Evolutionary conservation across 2,113 vertebrate species (phyloP), one percentile per base, ranked within the genome.

Genomic region (Nansenia antarctica): DNA sequence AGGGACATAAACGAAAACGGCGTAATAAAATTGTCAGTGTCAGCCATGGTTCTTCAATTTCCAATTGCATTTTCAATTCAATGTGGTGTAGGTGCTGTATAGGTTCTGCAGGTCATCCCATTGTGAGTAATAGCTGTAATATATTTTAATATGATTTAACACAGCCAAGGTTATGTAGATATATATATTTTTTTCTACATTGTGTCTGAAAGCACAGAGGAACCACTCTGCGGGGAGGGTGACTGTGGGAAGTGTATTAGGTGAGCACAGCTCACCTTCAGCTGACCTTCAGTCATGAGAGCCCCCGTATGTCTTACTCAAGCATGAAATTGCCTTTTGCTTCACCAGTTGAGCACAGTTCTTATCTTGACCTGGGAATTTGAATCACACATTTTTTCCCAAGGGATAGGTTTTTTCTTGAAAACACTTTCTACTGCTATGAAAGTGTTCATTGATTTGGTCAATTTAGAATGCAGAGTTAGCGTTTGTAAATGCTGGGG

Each of bases 261-360:
- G 60, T 74, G 73, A 42, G 59, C 71, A 79, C 62, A 80, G 69
- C 53, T 87, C 81, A 88, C 84, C 87, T 90, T 86, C 70, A 78
- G 67, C 67, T 86, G 76, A 82, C 82, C 80, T 85, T 82, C 73
- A 62, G 59, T 22, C 47, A 34, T 22, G 54, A 72, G 61, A 72
- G 73, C 67, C 82, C 74, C 67, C 37, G n/a, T 34, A 82, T 79
- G 69, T 77, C 7, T 83, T 83, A 77, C 69, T 75, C 71, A 77
- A 86, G 78, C 85, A 84, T 89, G 86, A 88, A 90, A 90, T 90
- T 87, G 75, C 83, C 78, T 84, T 82, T 82, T 78, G 63, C 78
- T 82, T 80, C 75, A 34, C 68, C 78, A 84, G 82, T 84, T 75
- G 75, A 64, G 70, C 67, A 32, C 69, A 76, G 69, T 84, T 82